Evolutionary conservation across 2,888 invertebrate species (phyloP), one percentile per base, ranked within the genome.

Genomic region (Drosophila fungiperda): DNA sequence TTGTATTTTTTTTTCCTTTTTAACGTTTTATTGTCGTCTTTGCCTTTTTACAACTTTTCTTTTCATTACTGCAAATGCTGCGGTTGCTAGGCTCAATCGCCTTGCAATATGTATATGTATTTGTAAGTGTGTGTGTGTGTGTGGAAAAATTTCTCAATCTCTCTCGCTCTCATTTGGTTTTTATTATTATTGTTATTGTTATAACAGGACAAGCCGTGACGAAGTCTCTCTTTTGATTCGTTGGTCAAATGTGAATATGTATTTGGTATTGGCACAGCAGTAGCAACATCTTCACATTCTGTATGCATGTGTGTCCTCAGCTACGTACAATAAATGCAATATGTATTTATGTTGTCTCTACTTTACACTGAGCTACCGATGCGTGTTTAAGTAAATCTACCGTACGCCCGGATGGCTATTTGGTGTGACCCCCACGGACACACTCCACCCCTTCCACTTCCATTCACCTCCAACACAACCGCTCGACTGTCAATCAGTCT

Each of bases 381-480:
- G 82, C 78, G 72, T 77, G 78, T 73, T 58, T 80, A 77, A 82
- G 80, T 73, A 75, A 86, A 87, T 78, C 60, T 58, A 42, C 61
- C 64, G 52, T 68, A 70, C 65, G 69, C 67, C 62, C 38, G 58
- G 62, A 57, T 77, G 68, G 26, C 42, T 70, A 63, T 73, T 63
- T 69, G 57, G 49, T 73, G 52, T 54, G 55, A 59, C 45, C 32
- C 63, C 32, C 42, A 38, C 20, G 26, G 12, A 23, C 33, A 20
- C 33, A 52, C 49, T 15, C 17, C 42, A 40, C 33, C 15, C 11
- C 15, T 26, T 9, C 5, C 6, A 12, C 7, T 20, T 45, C 11
- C 6, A 49, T 12, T 45, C 7, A 29, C 9, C 9, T 11, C 9
- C 40, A 7, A 6, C 49, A 12, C 33, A n/a, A 5, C 17, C 23